These are phyloP conservation scores for Chionoecetes opilio DNA, from an alignment of 1,140 invertebrate species.

Conservation along the genomic window DNA sequence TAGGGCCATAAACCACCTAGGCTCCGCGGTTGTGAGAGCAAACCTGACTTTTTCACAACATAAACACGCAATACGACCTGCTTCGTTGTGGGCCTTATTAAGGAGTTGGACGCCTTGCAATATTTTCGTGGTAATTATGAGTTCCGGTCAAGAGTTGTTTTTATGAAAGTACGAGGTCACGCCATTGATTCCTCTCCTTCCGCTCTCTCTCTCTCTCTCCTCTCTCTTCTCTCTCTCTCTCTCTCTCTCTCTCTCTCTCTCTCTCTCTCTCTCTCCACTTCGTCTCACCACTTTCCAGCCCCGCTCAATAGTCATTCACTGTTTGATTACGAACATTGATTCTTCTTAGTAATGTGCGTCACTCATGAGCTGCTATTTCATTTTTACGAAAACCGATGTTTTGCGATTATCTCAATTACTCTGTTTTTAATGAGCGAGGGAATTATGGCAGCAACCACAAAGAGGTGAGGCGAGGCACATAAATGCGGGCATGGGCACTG, in stretches of 20 bases:
- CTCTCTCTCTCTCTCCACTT: background rate
- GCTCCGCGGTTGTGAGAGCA: too few relatives aligned
- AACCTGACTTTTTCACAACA: background rate
- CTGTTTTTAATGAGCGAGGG: background rate
- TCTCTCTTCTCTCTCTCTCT: background rate
- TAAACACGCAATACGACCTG: background rate
- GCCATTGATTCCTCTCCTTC: background rate
- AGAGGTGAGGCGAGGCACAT: background rate
- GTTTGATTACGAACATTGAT: background rate
- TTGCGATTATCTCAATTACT: conserved; percentile 30
- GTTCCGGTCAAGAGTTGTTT: background rate
- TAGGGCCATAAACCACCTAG: too few relatives aligned
- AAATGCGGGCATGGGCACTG: background rate
- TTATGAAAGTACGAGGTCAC: conserved; percentile 13
- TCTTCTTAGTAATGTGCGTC: background rate
- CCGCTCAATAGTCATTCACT: background rate
- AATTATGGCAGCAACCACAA: background rate
- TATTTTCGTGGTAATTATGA: background rate
- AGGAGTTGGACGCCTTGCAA: background rate
- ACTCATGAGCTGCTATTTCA: background rate
- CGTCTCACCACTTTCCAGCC: background rate
- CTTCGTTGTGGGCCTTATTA: background rate
- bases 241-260: background rate
- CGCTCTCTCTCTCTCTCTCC: conserved; percentile 50
- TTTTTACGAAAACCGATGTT: background rate